phyloP scores from a whole-genome alignment of 2,797 vertebrate genomes.

The Eulemur albifrons region DNA sequence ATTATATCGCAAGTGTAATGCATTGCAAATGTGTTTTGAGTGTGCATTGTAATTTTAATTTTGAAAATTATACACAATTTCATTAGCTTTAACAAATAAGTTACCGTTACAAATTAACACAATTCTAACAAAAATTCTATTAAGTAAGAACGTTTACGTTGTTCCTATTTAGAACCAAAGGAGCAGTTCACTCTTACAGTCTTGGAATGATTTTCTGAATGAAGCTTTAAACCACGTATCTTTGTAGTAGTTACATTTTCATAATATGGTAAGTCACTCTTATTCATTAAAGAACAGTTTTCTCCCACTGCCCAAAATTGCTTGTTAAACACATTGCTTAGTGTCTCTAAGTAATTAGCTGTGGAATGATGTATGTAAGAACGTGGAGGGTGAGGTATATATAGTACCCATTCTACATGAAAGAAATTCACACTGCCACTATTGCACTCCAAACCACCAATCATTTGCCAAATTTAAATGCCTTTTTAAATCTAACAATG shows the following conservation, averaged over 20 bases:
- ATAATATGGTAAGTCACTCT: not conserved
- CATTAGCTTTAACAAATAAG: not conserved
- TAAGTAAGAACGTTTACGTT: not conserved
- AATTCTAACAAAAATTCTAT: not conserved
- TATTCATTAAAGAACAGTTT: not conserved
- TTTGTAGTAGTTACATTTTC: not conserved
- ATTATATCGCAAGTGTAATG: not conserved
- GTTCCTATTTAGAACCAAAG: not conserved
- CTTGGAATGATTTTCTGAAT: slow-evolving; percentile 1
- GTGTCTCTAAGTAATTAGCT: not conserved
- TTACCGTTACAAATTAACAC: not conserved
- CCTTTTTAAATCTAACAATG: not conserved
- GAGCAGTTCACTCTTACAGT: not conserved
- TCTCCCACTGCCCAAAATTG: not conserved
- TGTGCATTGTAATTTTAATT: not conserved
- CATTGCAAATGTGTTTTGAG: no score
- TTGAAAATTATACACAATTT: not conserved
- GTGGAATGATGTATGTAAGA: not conserved
- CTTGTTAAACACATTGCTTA: not conserved
- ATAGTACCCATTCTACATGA: not conserved
- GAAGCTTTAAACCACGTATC: not conserved
- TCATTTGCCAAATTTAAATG: not conserved
- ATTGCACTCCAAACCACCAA: not conserved
- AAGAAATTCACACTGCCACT: not conserved
- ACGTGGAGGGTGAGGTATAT: not conserved